Base-by-base conservation (phyloP, 2,888 invertebrate species). In the Nomada fabriciana region DNA sequence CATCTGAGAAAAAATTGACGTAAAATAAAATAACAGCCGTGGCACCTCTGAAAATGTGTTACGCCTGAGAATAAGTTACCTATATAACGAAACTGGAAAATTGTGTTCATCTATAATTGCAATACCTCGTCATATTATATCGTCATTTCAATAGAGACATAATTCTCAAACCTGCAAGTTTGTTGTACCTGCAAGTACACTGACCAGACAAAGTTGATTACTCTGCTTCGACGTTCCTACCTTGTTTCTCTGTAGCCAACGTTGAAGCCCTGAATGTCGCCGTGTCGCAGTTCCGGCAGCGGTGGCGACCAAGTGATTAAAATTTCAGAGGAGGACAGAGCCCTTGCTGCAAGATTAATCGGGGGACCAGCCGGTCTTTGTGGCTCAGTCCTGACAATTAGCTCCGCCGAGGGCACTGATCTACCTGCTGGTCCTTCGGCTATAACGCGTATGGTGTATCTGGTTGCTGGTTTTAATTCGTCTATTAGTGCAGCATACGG, bases 251-350 rank as follows among this genome's bases (percentile, higher is more conserved):
- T 94, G 90, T 95, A 96, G 10, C 96, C 97, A 29, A 97, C 95
- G 92, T 97, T 97, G 91, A 96, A 97, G 36, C 97, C 97, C 89
- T 96, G 95, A 80, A 97, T 96, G 84, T 97, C 96, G 0, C 97
- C 97, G 91, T 97, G 97, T 64, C 96, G 95, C 43, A 96, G 92
- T 88, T 97, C 96, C 0, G 95, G 94, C 20, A 96, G 89, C 0
- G 97, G 97, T 0, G 97, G 96, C 84, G 96, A 94, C 96, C 97
- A 97, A 11, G 96, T 96, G 13, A 97, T 95, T 52, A 96, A 94
- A 15, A 97, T 94, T 91, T 97, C 96, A 2, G 96, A 96, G 9
- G 97, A 97, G 0, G 97, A 96, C 23, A 97, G 94, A 0, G 97
- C 96, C 65, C 96, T 94, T 0, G 96, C 96, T 43, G 95, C 95